Percentiles rank a stretch among this genome's conserved stretches.
Evolutionary conservation across 2,113 vertebrate genomes (phyloP).

Genomic region (Hipposideros armiger): DNA sequence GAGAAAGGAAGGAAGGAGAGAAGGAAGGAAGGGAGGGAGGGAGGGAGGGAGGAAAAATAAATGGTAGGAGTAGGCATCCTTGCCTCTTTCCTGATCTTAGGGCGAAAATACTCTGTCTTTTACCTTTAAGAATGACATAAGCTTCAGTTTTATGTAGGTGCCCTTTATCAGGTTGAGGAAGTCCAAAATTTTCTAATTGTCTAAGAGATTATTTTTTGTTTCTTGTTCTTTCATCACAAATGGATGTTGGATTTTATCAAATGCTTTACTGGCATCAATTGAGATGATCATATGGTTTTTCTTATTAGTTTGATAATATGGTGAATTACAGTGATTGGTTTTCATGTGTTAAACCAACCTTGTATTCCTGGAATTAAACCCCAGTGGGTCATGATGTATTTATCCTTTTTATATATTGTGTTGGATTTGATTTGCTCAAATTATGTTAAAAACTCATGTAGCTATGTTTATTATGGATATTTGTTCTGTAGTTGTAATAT

Average conservation of each 20-base stretch:
- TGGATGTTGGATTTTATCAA: neutral
- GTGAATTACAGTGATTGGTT: constrained; percentile 25
- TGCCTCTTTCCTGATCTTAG: constrained; percentile 29
- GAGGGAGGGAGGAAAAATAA: no score
- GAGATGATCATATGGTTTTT: neutral
- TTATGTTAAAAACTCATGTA: constrained; percentile 31
- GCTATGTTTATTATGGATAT: neutral
- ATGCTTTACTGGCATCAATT: neutral
- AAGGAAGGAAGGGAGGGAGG: no score
- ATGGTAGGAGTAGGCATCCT: neutral
- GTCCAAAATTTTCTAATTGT: neutral
- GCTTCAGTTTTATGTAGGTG: neutral
- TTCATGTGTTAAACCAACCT: constrained; percentile 32
- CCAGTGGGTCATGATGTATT: neutral
- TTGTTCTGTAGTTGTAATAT: neutral
- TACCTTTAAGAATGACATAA: neutral
- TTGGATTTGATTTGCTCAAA: neutral
- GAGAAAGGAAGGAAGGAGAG: no score
- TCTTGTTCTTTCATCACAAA: neutral
- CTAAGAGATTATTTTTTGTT: constrained; percentile 9
- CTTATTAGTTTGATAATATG: constrained; percentile 7
- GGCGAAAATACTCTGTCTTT: neutral
- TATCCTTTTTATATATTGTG: constrained; percentile 20
- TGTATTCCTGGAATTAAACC: neutral
- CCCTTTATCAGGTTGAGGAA: neutral